These are phyloP conservation scores for Hirundo rustica DNA, from an alignment of 2,797 vertebrate species.

Conservation along the genomic window DNA sequence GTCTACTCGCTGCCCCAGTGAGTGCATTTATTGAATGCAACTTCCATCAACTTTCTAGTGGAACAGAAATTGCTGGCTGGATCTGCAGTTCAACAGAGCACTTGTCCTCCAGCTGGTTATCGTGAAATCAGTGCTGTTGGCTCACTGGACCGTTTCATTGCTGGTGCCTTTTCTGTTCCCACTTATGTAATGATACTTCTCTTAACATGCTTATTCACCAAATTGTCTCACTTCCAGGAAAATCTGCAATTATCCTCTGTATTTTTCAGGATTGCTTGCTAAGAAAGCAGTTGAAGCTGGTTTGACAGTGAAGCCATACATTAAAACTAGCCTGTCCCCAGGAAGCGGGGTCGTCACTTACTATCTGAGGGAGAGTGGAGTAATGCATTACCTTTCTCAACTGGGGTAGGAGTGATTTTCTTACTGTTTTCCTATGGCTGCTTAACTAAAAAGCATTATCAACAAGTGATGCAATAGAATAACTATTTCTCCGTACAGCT, in stretches of 20 bases:
- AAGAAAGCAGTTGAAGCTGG: constrained; percentile 91
- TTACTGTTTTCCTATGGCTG: background rate
- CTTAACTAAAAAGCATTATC: background rate
- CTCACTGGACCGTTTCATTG: background rate
- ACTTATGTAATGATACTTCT: background rate
- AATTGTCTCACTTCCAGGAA: background rate
- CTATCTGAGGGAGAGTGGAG: constrained; percentile 93
- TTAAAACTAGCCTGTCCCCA: constrained; percentile 97
- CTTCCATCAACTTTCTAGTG: background rate
- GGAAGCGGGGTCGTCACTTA: constrained; percentile 97
- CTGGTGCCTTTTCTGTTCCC: background rate
- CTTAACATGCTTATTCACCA: background rate
- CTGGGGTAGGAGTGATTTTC: constrained; percentile 83
- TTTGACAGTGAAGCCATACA: constrained; percentile 90
- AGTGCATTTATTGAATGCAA: background rate
- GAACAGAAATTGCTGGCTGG: background rate
- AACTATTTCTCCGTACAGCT: background rate
- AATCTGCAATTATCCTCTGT: background rate
- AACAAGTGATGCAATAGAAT: background rate
- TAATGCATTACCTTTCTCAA: constrained; percentile 89
- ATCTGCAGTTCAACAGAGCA: background rate
- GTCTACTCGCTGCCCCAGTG: background rate
- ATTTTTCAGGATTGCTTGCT: constrained; percentile 87
- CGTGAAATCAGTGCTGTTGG: background rate
- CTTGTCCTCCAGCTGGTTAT: background rate